Base-by-base conservation (phyloP, 2,797 vertebrate species). In the Lerista edwardsae region DNA sequence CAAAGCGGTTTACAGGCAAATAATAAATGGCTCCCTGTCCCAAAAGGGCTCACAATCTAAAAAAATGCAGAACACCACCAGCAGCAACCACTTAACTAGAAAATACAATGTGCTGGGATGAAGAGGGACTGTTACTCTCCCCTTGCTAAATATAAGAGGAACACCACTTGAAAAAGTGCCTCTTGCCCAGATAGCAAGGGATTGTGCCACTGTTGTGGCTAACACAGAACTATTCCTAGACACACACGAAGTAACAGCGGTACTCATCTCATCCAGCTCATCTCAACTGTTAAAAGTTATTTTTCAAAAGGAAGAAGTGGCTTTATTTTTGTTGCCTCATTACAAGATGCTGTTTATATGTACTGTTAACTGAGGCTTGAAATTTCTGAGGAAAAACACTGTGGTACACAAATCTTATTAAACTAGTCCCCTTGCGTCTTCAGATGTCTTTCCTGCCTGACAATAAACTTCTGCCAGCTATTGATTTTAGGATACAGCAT, bases 391-490 rank as follows among this genome's bases (percentile, higher is more conserved):
- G 80, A 84, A 82, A 90, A 88, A 84, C 76, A 47, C 57, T 79
- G 73, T 76, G 68, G 78, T 78, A 77, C 74, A 86, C 79, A 90
- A 90, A 82, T 76, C 82, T 85, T 81, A 89, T 89, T 90, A 88
- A 87, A 86, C 34, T 65, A 75, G 51, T 62, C 79, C 80, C 75
- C 74, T 77, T 69, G 62, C 79, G 84, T 80, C 78, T 86, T 91
- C 86, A 85, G 84, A 89, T 90, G 88, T 90, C 87, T 88, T 88
- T 87, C 84, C 55, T 31, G n/a, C 82, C 82, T 62, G 82, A 89
- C 87, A 89, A 87, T 89, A 80, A 88, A 87, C 82, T 86, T 86
- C 91, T 87, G 86, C 71, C 79, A 82, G 77, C 79, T 92, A 91
- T 92, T 88, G 88, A 90, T 90, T 90, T 86, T 82, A 80, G 80